Percentiles rank a stretch among this genome's conserved stretches.
Conservation (phyloP, 2,888 invertebrate genomes). For the Macrophya alboannulata region DNA sequence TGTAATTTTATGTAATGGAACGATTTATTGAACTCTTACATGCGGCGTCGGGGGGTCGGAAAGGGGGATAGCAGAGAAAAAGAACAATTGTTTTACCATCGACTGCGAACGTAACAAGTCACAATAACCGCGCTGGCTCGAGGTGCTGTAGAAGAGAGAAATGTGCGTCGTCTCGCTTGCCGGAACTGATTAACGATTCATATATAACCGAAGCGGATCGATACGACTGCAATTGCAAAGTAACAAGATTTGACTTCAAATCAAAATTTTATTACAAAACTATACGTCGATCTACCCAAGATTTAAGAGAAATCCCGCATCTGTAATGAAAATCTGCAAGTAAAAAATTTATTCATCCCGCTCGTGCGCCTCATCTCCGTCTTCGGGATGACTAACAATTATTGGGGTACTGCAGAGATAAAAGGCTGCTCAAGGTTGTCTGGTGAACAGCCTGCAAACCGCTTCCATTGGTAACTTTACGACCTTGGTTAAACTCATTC, state of each 20-base stretch:
- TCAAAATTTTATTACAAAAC: background rate
- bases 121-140: background rate
- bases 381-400: slow-evolving; percentile 44
- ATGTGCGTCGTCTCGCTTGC: background rate
- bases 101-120: background rate
- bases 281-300: background rate
- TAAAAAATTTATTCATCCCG: background rate
- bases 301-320: background rate
- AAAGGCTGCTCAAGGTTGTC: slow-evolving; percentile 56
- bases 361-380: background rate
- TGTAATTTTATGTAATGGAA: slow-evolving; percentile 47
- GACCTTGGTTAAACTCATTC: slow-evolving; percentile 31
- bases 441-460: slow-evolving; percentile 38
- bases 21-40: background rate
- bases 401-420: slow-evolving; percentile 42
- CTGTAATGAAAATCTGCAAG: slow-evolving; percentile 15
- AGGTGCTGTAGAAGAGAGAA: background rate
- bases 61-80: background rate
- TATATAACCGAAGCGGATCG: background rate
- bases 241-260: background rate
- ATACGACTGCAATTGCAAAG: background rate
- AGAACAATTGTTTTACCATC: background rate
- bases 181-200: background rate
- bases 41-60: background rate
- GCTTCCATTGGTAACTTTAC: slow-evolving; percentile 24